Evolutionary conservation across 1,140 invertebrate species (phyloP).

Genomic region (Glomeris maerens): DNA sequence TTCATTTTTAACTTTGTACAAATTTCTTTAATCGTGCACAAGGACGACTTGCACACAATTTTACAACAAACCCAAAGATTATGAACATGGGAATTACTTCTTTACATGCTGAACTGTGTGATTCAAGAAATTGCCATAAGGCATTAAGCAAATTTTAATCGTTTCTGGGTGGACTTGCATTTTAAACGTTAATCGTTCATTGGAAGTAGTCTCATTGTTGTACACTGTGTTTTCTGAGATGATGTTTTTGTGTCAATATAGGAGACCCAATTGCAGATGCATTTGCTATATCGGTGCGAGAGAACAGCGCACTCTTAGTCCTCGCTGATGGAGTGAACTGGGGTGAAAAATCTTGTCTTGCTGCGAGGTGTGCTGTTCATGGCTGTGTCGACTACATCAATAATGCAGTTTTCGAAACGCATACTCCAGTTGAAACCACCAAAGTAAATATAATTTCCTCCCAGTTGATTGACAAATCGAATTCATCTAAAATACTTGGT

Average conservation of each 20-base stretch:
- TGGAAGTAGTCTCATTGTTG: no score
- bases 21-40: no score
- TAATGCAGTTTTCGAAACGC: conserved; percentile 47
- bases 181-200: no score
- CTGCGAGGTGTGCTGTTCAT: conserved; percentile 74
- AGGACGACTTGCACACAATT: no score
- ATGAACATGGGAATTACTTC: no score
- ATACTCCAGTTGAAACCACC: conserved; percentile 27
- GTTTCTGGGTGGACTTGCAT: not conserved
- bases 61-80: no score
- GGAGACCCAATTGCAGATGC: conserved; percentile 83
- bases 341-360: conserved; percentile 74
- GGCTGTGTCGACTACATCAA: conserved; percentile 75
- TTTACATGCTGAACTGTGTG: no score
- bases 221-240: conserved; percentile 6
- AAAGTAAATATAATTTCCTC: conserved; percentile 30
- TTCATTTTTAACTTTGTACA: no score
- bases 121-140: no score
- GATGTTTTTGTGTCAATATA: conserved; percentile 17
- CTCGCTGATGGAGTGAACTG: conserved; percentile 89
- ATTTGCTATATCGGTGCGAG: conserved; percentile 64
- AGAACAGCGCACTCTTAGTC: conserved; percentile 63
- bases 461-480: no score
- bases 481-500: no score
- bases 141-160: no score